Conservation (phyloP, 2,888 invertebrate species). For the Stenolophus ochropezus region DNA sequence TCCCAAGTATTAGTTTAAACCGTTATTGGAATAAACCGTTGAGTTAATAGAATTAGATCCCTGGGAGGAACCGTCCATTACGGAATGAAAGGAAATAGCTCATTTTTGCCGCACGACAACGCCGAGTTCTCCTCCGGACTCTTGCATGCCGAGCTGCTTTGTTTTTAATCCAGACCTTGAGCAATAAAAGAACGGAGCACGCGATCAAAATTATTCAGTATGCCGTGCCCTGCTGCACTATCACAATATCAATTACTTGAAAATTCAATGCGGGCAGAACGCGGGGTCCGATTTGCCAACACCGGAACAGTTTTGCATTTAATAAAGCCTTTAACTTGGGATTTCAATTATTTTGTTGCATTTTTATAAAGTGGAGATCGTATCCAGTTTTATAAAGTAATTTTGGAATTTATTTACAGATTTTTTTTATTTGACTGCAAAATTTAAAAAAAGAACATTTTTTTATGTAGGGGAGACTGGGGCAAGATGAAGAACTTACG, state of each 20-base stretch:
- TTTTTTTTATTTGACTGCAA: no score
- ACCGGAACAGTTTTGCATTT: slow-evolving; percentile 18
- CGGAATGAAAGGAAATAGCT: slow-evolving; percentile 8
- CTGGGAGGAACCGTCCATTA: not conserved
- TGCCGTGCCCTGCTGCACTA: slow-evolving; percentile 36
- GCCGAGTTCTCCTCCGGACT: not conserved
- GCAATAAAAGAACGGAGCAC: slow-evolving; percentile 30
- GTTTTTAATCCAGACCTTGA: slow-evolving; percentile 47
- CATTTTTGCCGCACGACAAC: no score
- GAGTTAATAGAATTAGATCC: not conserved
- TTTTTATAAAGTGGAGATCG: no score
- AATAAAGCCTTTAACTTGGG: no score
- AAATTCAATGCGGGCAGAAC: not conserved
- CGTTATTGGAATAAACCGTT: not conserved
- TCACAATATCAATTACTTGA: slow-evolving; percentile 51
- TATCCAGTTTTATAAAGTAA: no score
- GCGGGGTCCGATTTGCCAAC: not conserved
- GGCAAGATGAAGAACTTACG: no score
- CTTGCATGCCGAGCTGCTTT: slow-evolving; percentile 21
- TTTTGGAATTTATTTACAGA: no score
- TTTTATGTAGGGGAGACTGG: no score
- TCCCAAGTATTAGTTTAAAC: no score
- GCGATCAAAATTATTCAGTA: slow-evolving; percentile 50
- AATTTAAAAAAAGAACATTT: no score
- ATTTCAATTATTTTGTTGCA: no score